phyloP scores from a whole-genome alignment of 92 coral and sea anemone genomes.

The Bergia sp. region DNA sequence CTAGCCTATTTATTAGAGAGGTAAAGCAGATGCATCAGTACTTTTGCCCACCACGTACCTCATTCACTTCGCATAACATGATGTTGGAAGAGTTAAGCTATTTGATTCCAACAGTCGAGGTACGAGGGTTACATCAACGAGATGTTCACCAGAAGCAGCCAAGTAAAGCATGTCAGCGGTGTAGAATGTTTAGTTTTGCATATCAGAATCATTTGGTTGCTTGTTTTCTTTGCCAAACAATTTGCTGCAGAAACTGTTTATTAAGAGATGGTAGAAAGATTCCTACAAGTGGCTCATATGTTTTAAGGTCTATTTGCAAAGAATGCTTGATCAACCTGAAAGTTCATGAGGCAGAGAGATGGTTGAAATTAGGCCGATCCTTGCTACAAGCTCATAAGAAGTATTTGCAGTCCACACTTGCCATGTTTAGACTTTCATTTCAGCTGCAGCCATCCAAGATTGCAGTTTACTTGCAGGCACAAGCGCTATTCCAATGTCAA shows the following conservation, averaged over 20 bases:
- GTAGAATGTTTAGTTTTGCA: background rate
- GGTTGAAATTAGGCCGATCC: background rate
- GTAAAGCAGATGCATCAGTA: background rate
- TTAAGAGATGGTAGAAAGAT: background rate
- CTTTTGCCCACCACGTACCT: slow-evolving; percentile 10
- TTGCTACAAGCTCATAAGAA: background rate
- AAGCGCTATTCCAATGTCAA: slow-evolving; percentile 31
- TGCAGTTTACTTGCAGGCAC: background rate
- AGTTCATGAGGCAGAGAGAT: slow-evolving; percentile 1
- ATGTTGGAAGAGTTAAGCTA: slow-evolving; percentile 12
- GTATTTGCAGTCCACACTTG: slow-evolving; percentile 9
- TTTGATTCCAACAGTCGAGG: slow-evolving; percentile 11
- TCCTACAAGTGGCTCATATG: slow-evolving; percentile 42
- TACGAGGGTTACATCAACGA: background rate
- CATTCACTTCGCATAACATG: background rate
- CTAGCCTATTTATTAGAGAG: slow-evolving; percentile 17
- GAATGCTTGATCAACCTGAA: background rate
- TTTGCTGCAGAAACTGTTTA: slow-evolving; percentile 16
- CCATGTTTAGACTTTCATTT: slow-evolving; percentile 23
- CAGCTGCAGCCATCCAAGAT: slow-evolving; percentile 22
- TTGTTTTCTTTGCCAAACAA: slow-evolving; percentile 27
- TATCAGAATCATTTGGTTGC: background rate
- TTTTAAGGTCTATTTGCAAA: slow-evolving; percentile 25
- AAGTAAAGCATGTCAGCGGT: background rate
- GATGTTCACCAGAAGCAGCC: background rate